Evolutionary conservation across 2,888 invertebrate genomes (phyloP), one percentile per base, ranked within the genome.

Genomic region (Amblyteles armatorius): DNA sequence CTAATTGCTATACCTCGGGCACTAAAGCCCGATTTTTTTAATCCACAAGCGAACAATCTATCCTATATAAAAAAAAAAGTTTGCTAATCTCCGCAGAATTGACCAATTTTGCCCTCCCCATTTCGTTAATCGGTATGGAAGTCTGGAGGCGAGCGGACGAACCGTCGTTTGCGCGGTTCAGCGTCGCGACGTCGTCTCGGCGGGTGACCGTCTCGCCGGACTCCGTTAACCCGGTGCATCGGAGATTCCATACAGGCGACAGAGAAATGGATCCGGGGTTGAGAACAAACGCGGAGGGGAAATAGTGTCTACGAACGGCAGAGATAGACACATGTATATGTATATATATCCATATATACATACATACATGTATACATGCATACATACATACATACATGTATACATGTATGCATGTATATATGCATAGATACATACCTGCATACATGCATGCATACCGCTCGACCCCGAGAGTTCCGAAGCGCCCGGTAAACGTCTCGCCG

Each of bases 281-380:
- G 87, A 84, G 86, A 77, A 87, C 82, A 87, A 88, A 88, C 86
- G 65, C 76, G 84, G 85, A 72, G 88, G 87, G 84, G 65, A 52
- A 48, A 65, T 16, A 33, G 65, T 33, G 33, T 48, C 26, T 65
- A 65, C 36, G 65, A 67, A 67, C 67, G 26, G 13, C 50, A 16
- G 52, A 6, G 16, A 29, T 19, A 33, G 5, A 33, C 33, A 33
- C 6, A 33, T 33, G 6, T 6, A 33, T 33, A 33, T 33, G 5
- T 5, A 5, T 5, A 33, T 33, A 5, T 1, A 6, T 6, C 0
- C 6, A 33, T 6, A 33, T 6, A 50, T 52, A 7, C 33, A 55
- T 55, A 36, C 19, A 57, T 7, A 40, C 22, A 57, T 73, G 22
- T 9, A 13, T 60, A 26, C 26, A n/a, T 50, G 13, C 29, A 16